Evolutionary conservation across 2,888 invertebrate species (phyloP).

Genomic region (Stegophylla sp.): DNA sequence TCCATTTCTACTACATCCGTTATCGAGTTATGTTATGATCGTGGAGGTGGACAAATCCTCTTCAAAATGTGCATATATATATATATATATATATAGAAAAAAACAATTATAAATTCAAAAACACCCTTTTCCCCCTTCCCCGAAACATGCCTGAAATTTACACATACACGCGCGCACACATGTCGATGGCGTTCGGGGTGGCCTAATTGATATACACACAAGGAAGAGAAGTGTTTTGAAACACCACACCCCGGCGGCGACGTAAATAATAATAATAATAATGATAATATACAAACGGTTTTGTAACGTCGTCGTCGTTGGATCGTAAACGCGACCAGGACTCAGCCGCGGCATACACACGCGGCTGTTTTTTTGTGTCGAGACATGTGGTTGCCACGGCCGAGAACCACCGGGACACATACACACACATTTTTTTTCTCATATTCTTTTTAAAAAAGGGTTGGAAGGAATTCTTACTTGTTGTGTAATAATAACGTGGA

Average conservation of each 20-base stretch:
- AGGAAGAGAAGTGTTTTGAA: conserved; percentile 31
- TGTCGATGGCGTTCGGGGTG: not conserved
- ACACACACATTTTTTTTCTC: not conserved
- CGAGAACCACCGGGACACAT: conserved; percentile 27
- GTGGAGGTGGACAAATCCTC: too few species aligned
- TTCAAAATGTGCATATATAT: too few species aligned
- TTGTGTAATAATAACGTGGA: conserved; percentile 56
- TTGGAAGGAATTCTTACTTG: conserved; percentile 37
- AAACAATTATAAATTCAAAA: too few species aligned
- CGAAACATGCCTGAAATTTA: too few species aligned
- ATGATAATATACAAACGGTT: conserved; percentile 24
- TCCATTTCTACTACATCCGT: too few species aligned
- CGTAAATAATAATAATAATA: too few species aligned
- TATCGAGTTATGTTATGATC: too few species aligned
- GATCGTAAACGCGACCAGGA: conserved; percentile 21
- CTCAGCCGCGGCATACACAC: not conserved
- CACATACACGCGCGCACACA: not conserved
- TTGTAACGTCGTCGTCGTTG: conserved; percentile 44
- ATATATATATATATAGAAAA: too few species aligned
- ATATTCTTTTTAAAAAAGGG: conserved; percentile 50
- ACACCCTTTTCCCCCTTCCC: too few species aligned
- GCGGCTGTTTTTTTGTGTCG: conserved; percentile 49
- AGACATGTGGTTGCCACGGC: conserved; percentile 50
- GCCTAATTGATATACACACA: conserved; percentile 22
- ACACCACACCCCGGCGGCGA: not conserved